These are phyloP conservation scores for Charaxes varanes DNA, from an alignment of 1,140 invertebrate species.

Conservation along the genomic window DNA sequence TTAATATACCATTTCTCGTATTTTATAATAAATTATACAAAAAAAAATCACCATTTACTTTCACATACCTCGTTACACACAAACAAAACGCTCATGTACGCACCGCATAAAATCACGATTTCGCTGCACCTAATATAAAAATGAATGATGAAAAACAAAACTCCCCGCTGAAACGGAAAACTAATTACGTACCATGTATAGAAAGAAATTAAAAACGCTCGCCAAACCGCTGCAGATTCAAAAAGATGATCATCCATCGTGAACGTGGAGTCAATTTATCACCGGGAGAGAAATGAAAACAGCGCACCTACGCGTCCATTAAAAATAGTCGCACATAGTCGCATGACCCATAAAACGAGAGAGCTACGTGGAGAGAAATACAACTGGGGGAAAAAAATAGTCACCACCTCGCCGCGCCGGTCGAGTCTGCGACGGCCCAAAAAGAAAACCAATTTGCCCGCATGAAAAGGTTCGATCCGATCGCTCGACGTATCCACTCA, in stretches of 20 bases:
- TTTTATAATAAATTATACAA: not conserved
- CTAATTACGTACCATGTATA: slow-evolving; percentile 26
- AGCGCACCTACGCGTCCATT: slow-evolving; percentile 51
- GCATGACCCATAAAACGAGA: slow-evolving; percentile 71
- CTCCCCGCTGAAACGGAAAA: slow-evolving; percentile 24
- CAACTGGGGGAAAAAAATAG: slow-evolving; percentile 55
- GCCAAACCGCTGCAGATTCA: slow-evolving; percentile 32
- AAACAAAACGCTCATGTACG: slow-evolving; percentile 1
- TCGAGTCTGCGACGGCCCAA: slow-evolving; percentile 48
- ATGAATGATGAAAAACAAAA: slow-evolving; percentile 17
- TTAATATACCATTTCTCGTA: no score
- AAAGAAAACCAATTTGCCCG: slow-evolving; percentile 71
- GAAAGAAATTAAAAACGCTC: slow-evolving; percentile 28
- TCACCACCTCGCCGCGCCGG: slow-evolving; percentile 60
- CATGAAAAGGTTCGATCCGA: slow-evolving; percentile 70
- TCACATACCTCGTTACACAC: no score
- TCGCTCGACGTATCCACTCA: slow-evolving; percentile 65
- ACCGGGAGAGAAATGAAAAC: slow-evolving; percentile 65
- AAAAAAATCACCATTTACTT: no score
- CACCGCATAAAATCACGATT: slow-evolving; percentile 12
- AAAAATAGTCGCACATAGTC: slow-evolving; percentile 71
- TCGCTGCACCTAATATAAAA: slow-evolving; percentile 14
- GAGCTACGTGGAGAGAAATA: slow-evolving; percentile 66
- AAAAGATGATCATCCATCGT: slow-evolving; percentile 64
- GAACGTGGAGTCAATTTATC: slow-evolving; percentile 68